A percentile compares a stretch with the other conserved stretches of the same genome.
Conservation (phyloP, 2,797 vertebrate genomes). For the Florisuga fusca region DNA sequence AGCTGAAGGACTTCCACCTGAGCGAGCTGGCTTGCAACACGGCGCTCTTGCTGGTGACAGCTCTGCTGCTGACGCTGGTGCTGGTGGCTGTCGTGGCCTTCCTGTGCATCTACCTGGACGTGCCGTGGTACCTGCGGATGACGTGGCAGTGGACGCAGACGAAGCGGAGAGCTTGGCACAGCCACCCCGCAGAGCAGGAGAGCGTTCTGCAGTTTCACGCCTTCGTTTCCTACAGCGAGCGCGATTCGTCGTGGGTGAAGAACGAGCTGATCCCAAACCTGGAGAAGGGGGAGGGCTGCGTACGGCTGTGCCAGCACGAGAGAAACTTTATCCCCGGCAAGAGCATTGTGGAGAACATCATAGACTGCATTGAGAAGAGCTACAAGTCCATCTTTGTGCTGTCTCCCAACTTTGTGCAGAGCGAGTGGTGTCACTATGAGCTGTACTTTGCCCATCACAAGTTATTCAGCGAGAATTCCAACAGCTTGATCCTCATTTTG, state of each 20-base stretch:
- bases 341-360: conserved; percentile 90
- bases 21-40: conserved; percentile 82
- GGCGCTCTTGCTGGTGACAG: conserved; percentile 76
- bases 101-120: conserved; percentile 83
- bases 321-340: conserved; percentile 89
- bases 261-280: conserved; percentile 83
- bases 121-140: conserved; percentile 90
- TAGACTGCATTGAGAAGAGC: conserved; percentile 89
- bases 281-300: conserved; percentile 77
- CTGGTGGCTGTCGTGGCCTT: conserved; percentile 52
- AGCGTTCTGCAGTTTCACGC: conserved; percentile 83
- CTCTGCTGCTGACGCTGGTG: conserved; percentile 76
- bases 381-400: conserved; percentile 89
- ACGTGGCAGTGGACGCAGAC: conserved; percentile 88
- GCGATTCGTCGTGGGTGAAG: conserved; percentile 85
- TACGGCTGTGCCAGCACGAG: conserved; percentile 87
- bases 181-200: conserved; percentile 9
- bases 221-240: conserved; percentile 91
- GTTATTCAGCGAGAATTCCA: conserved; percentile 77
- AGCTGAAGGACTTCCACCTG: conserved; percentile 78
- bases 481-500: conserved; percentile 88
- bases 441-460: conserved; percentile 93
- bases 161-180: conserved; percentile 80
- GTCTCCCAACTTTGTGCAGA: conserved; percentile 91
- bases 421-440: conserved; percentile 95